These are phyloP conservation scores for Pycnomerus fuliginosus DNA, from an alignment of 2,888 invertebrate species.

Conservation along the genomic window DNA sequence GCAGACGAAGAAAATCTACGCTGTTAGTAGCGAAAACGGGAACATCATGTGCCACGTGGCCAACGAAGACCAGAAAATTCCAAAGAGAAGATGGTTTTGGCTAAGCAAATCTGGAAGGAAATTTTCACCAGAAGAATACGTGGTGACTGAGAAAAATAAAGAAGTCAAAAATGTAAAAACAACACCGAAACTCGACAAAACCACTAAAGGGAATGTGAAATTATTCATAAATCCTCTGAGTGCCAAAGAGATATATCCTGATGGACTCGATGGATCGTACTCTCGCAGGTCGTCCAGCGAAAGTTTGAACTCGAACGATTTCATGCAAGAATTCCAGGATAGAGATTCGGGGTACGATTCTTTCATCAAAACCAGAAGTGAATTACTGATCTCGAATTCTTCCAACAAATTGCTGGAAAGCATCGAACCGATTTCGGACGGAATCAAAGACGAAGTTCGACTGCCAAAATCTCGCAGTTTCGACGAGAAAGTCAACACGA, in stretches of 20 bases:
- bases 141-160: slow-evolving; percentile 49
- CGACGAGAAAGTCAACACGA: slow-evolving; percentile 47
- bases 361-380: slow-evolving; percentile 33
- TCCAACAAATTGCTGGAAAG: slow-evolving; percentile 42
- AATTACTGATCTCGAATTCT: slow-evolving; percentile 25
- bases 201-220: slow-evolving; percentile 46
- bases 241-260: slow-evolving; percentile 51
- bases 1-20: slow-evolving; percentile 66
- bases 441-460: slow-evolving; percentile 39
- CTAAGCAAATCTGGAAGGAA: slow-evolving; percentile 48
- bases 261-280: slow-evolving; percentile 49
- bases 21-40: slow-evolving; percentile 79
- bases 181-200: slow-evolving; percentile 33
- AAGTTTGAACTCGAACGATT: slow-evolving; percentile 41
- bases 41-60: slow-evolving; percentile 69
- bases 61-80: slow-evolving; percentile 47
- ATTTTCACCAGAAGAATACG: slow-evolving; percentile 43
- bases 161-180: slow-evolving; percentile 45
- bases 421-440: slow-evolving; percentile 49
- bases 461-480: slow-evolving; percentile 50
- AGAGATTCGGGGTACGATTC: slow-evolving; percentile 48
- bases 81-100: slow-evolving; percentile 49
- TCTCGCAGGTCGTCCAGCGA: slow-evolving; percentile 46
- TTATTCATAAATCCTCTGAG: slow-evolving; percentile 52
- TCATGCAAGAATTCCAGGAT: slow-evolving; percentile 28